phyloP scores from a whole-genome alignment of 2,113 vertebrate genomes.

The Carassius auratus region DNA sequence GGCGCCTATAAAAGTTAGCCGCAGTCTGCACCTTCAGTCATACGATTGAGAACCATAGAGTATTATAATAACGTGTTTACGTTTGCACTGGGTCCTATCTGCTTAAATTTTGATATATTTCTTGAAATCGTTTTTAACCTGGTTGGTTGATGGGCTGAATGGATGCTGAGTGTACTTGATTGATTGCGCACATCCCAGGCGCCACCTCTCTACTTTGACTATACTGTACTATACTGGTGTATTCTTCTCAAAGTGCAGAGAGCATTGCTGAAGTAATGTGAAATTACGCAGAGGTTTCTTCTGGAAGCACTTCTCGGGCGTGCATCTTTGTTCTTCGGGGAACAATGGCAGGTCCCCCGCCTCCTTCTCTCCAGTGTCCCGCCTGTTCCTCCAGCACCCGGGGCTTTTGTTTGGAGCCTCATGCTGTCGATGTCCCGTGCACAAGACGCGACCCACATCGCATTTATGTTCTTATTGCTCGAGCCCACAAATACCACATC shows the following conservation, averaged over 20 bases:
- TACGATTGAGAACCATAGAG: background rate
- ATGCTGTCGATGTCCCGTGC: constrained; percentile 60
- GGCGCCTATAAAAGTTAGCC: constrained; percentile 43
- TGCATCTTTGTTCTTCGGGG: constrained; percentile 77
- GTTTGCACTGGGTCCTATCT: background rate
- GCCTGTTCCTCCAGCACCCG: constrained; percentile 44
- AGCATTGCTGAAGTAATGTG: background rate
- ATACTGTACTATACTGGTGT: background rate
- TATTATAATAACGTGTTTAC: background rate
- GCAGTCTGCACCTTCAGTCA: background rate
- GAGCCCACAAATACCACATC: background rate
- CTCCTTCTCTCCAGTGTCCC: constrained; percentile 52
- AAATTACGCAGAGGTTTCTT: background rate
- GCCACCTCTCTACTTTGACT: background rate
- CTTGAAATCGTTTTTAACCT: background rate
- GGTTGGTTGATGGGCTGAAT: background rate
- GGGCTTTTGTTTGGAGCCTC: constrained; percentile 58
- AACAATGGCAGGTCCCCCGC: constrained; percentile 73
- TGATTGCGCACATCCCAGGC: background rate
- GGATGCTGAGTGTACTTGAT: constrained; percentile 22
- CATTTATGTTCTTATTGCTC: background rate
- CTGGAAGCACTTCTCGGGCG: constrained; percentile 17
- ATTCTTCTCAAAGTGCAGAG: background rate
- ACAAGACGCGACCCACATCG: constrained; percentile 38
- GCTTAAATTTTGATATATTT: background rate